phyloP scores from a whole-genome alignment of 1,140 invertebrate species.

The Orchesella cincta region DNA sequence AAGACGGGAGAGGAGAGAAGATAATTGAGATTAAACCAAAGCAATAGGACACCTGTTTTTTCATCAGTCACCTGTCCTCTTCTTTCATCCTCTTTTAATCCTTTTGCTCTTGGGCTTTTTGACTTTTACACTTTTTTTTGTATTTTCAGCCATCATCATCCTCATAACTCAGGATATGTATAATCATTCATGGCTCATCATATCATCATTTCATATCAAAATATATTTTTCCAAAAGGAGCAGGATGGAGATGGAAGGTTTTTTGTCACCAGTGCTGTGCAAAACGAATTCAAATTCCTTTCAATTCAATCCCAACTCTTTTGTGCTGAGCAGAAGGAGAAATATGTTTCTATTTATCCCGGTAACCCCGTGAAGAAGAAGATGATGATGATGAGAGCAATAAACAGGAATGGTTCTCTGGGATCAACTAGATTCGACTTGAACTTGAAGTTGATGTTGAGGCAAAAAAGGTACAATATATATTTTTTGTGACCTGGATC shows the following conservation, averaged over 20 bases:
- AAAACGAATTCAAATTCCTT: background rate
- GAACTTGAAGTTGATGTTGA: background rate
- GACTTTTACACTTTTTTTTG: background rate
- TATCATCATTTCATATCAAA: background rate
- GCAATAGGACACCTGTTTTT: slow-evolving; percentile 3
- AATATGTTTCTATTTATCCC: background rate
- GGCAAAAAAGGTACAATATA: background rate
- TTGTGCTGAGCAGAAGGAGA: no score
- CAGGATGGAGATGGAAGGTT: background rate
- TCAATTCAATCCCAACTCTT: background rate
- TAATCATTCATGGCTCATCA: slow-evolving; percentile 23
- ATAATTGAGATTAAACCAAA: no score
- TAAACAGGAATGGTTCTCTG: background rate
- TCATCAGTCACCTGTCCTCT: slow-evolving; percentile 24
- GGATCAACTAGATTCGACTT: slow-evolving; percentile 27
- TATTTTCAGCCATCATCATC: background rate
- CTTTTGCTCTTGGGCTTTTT: background rate
- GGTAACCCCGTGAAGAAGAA: slow-evolving; percentile 9
- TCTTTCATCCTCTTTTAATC: background rate
- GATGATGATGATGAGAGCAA: background rate
- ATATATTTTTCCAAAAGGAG: background rate
- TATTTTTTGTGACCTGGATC: background rate
- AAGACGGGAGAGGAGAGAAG: no score
- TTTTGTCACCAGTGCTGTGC: background rate
- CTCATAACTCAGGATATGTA: slow-evolving; percentile 4